Base-by-base conservation (phyloP, 2,113 vertebrate genomes). In the Lagopus muta region DNA sequence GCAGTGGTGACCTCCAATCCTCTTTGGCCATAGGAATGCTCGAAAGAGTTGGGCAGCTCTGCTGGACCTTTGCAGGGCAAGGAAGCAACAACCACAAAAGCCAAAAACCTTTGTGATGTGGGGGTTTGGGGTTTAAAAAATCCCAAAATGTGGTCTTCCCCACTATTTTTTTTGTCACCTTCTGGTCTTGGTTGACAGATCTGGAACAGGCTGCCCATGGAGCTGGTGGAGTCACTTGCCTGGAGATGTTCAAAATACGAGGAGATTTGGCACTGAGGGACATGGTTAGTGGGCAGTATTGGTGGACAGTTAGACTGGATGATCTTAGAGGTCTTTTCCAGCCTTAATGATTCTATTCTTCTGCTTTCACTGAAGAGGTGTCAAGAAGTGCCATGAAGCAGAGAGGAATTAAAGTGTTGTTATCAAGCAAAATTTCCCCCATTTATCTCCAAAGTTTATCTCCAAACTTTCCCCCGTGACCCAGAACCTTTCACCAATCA, bases 391-490 rank as follows among this genome's bases (percentile, higher is more conserved):
- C 30, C 57, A 27, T 1, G 1, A 55, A 84, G 34, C 7, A 45
- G 42, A 8, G 0, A 6, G 34, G 78, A 82, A 91, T 76, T 27
- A 43, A 58, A 87, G 81, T 6, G 6, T 8, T 66, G 43, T 40
- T 67, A 20, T 16, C 2, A 47, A 13, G 18, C 2, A 79, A 85
- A 83, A 54, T 1, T 38, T 38, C 38, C 38, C 38, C 38, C 38
- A 38, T 38, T 38, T 38, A 38, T 38, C 38, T 38, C 38, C 38
- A 38, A 38, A 38, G 38, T 38, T 2, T 25, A 45, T 8, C 79
- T 74, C 45, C n/a, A 36, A 30, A 55, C 8, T 27, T 48, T 18
- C 43, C 21, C 6, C 17, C 0, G 0, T 28, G 27, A 58, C 47
- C 55, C 50, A 62, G 24, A 1, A 0, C 28, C 25, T 86, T 52